Conservation (phyloP, 2,113 vertebrate genomes). For the Mobula hypostoma region DNA sequence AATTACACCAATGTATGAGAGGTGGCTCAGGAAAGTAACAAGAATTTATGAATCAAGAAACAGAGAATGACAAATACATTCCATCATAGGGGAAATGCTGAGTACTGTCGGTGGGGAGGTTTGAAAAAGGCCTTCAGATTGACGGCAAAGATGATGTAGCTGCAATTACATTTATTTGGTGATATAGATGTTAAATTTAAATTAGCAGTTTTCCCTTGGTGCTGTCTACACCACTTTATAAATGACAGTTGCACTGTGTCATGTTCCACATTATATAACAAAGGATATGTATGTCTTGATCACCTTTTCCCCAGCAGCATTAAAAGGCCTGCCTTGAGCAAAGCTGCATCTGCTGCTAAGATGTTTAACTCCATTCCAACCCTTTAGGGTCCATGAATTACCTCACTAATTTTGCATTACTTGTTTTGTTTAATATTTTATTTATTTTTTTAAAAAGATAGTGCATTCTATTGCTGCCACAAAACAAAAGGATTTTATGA, state of each 20-base stretch:
- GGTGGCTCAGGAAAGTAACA: not conserved
- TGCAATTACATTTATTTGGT: conserved; percentile 8
- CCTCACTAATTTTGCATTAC: too few species aligned
- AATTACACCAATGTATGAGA: not conserved
- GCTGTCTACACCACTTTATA: not conserved
- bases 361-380: not conserved
- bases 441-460: too few species aligned
- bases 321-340: not conserved
- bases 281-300: not conserved
- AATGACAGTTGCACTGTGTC: not conserved
- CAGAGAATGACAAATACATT: conserved; percentile 1
- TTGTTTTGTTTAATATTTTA: too few species aligned
- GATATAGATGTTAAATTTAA: conserved; percentile 12
- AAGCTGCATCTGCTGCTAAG: not conserved
- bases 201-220: conserved; percentile 7
- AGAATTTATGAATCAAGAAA: not conserved
- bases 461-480: too few species aligned
- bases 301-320: not conserved
- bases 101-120: not conserved
- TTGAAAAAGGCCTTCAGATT: not conserved
- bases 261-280: conserved; percentile 22
- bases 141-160: not conserved
- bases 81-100: not conserved
- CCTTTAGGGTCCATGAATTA: not conserved
- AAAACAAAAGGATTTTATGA: too few species aligned